Evolutionary conservation across 1,140 invertebrate species (phyloP), one percentile per base, ranked within the genome.

Genomic region (Asobara japonica): DNA sequence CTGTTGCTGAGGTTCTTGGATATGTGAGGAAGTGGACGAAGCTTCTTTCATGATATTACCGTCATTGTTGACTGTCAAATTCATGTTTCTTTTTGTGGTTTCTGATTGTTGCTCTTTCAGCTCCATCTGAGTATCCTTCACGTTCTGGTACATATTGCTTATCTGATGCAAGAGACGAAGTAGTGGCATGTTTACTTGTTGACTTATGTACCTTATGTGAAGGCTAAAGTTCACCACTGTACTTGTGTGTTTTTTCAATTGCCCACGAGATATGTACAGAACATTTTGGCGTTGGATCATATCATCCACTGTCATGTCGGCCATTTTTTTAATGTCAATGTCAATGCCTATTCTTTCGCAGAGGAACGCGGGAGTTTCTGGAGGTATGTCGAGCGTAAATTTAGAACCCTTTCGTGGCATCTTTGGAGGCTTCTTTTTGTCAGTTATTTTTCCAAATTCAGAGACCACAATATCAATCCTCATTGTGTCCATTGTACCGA

Each of bases 121-220:
- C 78, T 97, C 96, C 78, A 94, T 93, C 82, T 96, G 94, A 1
- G 97, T 98, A 80, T 97, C 95, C 80, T 97, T 96, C 3, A 98
- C 96, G 87, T 98, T 98, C 85, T 97, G 95, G 87, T 98, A 97
- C 96, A 99, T 98, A 74, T 97, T 97, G 75, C 94, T 95, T 75
- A 99, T 97, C 88, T 99, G 97, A 89, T 98, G 96, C 38, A 98
- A 89, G 22, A 99, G 89, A 68, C 97, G 88, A 22, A 99, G 85
- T 36, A 99, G 86, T 0, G 97, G 96, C 96, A 99, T 98, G 82
- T 98, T 98, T 6, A 97, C 94, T 87, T 96, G 94, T 80, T 97
- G 96, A 68, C 94, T 94, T 77, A 97, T 96, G 78, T 94, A 96
- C 61, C 94, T 89, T 33, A 96, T 91, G 84, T 94, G 94, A 11